Percentiles rank a stretch among this genome's conserved stretches.
Conservation (phyloP, 2,888 invertebrate genomes). For the Barypeithes pellucidus region DNA sequence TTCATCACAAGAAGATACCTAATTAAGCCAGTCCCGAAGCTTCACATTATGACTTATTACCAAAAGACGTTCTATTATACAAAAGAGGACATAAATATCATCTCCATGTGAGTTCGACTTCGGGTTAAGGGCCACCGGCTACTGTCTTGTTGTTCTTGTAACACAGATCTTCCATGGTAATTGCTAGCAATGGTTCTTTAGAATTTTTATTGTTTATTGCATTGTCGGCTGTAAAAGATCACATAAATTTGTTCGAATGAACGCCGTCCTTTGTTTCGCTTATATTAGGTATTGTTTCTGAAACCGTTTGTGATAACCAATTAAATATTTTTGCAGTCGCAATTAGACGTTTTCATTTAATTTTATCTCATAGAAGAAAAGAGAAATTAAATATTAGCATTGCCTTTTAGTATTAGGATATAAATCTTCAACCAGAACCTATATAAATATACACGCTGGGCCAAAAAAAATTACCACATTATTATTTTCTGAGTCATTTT, state of each 20-base stretch:
- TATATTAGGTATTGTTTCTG: slow-evolving; percentile 21
- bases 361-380: too few relatives aligned
- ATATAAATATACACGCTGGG: too few relatives aligned
- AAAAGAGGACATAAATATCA: slow-evolving; percentile 37
- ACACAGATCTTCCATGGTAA: slow-evolving; percentile 51
- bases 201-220: slow-evolving; percentile 52
- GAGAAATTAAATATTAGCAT: too few relatives aligned
- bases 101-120: slow-evolving; percentile 38
- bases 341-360: too few relatives aligned
- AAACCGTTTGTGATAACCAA: slow-evolving; percentile 25
- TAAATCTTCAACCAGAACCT: too few relatives aligned
- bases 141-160: slow-evolving; percentile 39
- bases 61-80: slow-evolving; percentile 2
- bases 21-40: not conserved
- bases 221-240: slow-evolving; percentile 43
- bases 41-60: not conserved
- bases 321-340: slow-evolving; percentile 3
- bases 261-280: slow-evolving; percentile 39
- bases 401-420: too few relatives aligned
- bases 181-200: slow-evolving; percentile 55
- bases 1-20: not conserved
- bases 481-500: too few relatives aligned
- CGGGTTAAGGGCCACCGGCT: slow-evolving; percentile 41
- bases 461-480: too few relatives aligned
- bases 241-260: slow-evolving; percentile 45